These are phyloP conservation scores for Platyrinchus mystaceus DNA, from an alignment of 2,797 vertebrate species.

Conservation along the genomic window DNA sequence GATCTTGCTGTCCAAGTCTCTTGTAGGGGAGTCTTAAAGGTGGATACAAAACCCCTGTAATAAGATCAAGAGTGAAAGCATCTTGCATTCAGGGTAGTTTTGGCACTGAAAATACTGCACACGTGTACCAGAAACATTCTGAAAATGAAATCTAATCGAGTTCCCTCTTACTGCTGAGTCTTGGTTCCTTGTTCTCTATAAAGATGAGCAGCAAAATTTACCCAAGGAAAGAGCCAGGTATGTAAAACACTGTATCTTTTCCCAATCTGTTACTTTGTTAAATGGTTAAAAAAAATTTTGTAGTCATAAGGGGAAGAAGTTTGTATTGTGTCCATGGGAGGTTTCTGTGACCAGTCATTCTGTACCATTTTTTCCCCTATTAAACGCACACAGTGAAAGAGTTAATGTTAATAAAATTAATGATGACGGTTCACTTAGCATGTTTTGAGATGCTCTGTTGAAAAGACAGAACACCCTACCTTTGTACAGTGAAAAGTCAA, in stretches of 20 bases:
- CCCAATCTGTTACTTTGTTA: not conserved
- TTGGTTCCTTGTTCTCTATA: not conserved
- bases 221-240: not conserved
- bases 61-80: not conserved
- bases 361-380: not conserved
- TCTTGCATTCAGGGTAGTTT: not conserved
- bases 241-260: not conserved
- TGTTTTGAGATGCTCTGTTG: not conserved
- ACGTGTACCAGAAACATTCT: not conserved
- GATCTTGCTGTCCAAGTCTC: not conserved
- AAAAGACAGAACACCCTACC: not conserved
- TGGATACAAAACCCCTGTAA: not conserved
- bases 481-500: not conserved
- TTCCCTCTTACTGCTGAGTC: not conserved
- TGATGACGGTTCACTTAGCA: not conserved
- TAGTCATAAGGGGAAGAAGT: not conserved
- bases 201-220: not conserved
- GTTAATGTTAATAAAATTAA: not conserved
- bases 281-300: not conserved
- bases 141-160: not conserved
- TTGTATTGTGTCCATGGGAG: not conserved
- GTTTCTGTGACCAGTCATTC: not conserved
- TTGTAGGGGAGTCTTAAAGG: not conserved
- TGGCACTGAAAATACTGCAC: not conserved
- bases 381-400: not conserved